Evolutionary conservation across 2,888 invertebrate genomes (phyloP).

Genomic region (Brassicogethes aeneus): DNA sequence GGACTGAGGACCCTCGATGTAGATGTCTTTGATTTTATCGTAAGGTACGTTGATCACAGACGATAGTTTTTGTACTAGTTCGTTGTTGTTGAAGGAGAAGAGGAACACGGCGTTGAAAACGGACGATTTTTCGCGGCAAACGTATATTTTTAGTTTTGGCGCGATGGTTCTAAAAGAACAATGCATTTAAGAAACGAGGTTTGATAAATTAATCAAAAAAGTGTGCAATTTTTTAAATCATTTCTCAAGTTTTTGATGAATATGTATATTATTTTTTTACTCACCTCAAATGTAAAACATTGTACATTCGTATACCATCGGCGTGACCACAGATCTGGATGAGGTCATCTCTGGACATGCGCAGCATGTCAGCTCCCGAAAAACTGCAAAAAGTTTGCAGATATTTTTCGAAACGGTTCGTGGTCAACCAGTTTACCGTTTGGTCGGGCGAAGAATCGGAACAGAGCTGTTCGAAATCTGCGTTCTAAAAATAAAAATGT

Average conservation of each 20-base stretch:
- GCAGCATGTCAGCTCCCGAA: slow-evolving; percentile 80
- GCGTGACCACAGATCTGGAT: slow-evolving; percentile 91
- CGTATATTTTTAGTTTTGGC: slow-evolving; percentile 76
- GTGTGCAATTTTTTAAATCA: background rate
- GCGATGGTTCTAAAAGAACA: slow-evolving; percentile 50
- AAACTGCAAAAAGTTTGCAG: slow-evolving; percentile 73
- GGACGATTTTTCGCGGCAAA: slow-evolving; percentile 58
- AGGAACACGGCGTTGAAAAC: slow-evolving; percentile 78
- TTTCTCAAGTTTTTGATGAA: too few species aligned
- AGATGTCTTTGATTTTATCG: slow-evolving; percentile 47
- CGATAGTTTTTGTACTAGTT: slow-evolving; percentile 57
- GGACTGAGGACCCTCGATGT: slow-evolving; percentile 74
- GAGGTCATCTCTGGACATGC: slow-evolving; percentile 83
- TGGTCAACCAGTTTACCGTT: slow-evolving; percentile 71
- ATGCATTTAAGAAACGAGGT: too few species aligned
- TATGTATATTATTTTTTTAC: slow-evolving; percentile 30
- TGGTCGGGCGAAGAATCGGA: slow-evolving; percentile 62
- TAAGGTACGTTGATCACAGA: slow-evolving; percentile 45
- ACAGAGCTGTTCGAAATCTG: slow-evolving; percentile 38
- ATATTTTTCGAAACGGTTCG: slow-evolving; percentile 69
- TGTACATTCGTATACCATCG: slow-evolving; percentile 88
- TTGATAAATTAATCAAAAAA: background rate
- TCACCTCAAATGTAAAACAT: slow-evolving; percentile 79
- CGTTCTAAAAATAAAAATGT: background rate
- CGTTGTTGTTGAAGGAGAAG: slow-evolving; percentile 54